Base-by-base conservation (phyloP, 2,888 invertebrate genomes). In the Ommatoiulus sabulosus region DNA sequence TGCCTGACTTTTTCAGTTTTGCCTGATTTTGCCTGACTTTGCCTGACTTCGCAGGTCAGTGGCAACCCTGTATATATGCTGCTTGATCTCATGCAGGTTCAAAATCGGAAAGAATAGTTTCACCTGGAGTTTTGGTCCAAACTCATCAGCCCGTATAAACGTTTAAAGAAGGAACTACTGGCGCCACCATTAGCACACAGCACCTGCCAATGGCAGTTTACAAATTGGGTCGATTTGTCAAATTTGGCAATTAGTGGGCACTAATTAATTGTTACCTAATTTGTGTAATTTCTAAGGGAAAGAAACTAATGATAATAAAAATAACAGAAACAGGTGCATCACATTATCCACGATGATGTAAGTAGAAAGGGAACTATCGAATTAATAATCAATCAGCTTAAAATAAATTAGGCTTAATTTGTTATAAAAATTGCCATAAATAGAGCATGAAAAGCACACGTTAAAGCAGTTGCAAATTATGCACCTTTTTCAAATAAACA, bases 191-290 rank as follows among this genome's bases (percentile, higher is more conserved):
- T 80, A 80, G 24, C 24, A 24, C 35, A 80, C 35, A 35, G 1
- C 80, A 80, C 80, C 80, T 80, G 80, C 24, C 35, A 80, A 24
- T 80, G 20, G 1, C 80, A 20, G 20, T 80, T 80, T 35, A 80
- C 80, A 80, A 80, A 80, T 80, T 35, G 80, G 24, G 35, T 35
- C 20, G 35, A 80, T 80, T 80, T 35, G 12, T 80, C 8, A 80
- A 80, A 24, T 35, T 35, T 80, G 35, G 12, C 7, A 80, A 80
- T 80, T 80, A 35, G 80, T 12, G 1, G 35, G 12, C 5, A 35
- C 20, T 80, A 80, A 80, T 80, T 80, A 35, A 80, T 12, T 80
- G 80, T 80, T 72, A 80, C 80, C 80, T 35, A 12, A 24, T 80
- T 80, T 80, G 8, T 8, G 80, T 35, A 35, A 35, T 24, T 80